phyloP scores from a whole-genome alignment of 2,888 invertebrate species.

The Drosophila sordidapex region DNA sequence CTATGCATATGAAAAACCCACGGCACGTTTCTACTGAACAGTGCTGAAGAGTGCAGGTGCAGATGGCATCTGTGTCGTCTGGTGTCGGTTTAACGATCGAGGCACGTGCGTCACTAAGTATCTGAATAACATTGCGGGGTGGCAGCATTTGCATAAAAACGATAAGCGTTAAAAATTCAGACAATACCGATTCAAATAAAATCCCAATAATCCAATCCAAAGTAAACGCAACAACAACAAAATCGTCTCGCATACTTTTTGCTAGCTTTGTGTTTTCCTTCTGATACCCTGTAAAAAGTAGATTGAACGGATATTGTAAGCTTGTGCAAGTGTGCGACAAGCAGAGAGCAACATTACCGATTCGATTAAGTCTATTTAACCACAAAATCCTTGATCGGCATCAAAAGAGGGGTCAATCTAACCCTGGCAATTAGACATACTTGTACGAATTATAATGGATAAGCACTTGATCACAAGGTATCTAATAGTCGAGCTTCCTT shows the following conservation, averaged over 20 bases:
- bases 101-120: conserved; percentile 42
- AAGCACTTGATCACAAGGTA: not conserved
- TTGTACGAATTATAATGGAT: not conserved
- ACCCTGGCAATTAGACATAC: not conserved
- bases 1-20: conserved; percentile 73
- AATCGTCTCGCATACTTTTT: conserved; percentile 46
- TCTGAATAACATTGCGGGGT: conserved; percentile 44
- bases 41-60: not conserved
- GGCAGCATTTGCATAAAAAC: conserved; percentile 49
- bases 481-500: not conserved
- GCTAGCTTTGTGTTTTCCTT: conserved; percentile 44
- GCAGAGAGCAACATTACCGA: not conserved
- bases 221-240: conserved; percentile 38
- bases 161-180: conserved; percentile 41
- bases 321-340: not conserved
- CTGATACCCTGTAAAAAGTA: not conserved
- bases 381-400: not conserved
- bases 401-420: not conserved
- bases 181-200: conserved; percentile 43
- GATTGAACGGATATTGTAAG: not conserved
- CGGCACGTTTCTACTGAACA: conserved; percentile 22
- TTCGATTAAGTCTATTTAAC: not conserved
- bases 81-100: conserved; percentile 46
- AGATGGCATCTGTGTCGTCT: conserved; percentile 4
- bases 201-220: conserved; percentile 34